phyloP scores from a whole-genome alignment of 2,888 invertebrate species.

The Artemia sinica region DNA sequence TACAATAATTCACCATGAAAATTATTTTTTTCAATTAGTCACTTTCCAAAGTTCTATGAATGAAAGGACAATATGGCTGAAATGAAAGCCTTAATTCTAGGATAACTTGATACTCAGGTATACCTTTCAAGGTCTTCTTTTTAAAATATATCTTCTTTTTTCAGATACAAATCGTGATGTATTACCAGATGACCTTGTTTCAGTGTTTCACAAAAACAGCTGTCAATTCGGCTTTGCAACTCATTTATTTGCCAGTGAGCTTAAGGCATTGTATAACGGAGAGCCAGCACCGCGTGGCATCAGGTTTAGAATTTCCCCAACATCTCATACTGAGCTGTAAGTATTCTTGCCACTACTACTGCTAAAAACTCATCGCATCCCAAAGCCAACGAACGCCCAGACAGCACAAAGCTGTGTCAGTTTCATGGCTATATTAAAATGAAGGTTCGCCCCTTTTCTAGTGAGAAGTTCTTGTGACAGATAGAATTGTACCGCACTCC shows the following conservation, averaged over 20 bases:
- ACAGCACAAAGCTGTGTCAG: too few species aligned
- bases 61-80: background rate
- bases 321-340: constrained; percentile 58
- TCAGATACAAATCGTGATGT: constrained; percentile 77
- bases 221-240: constrained; percentile 95
- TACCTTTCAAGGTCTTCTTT: too few species aligned
- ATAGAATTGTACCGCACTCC: too few species aligned
- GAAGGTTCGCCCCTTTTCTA: too few species aligned
- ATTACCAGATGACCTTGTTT: constrained; percentile 75
- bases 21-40: too few species aligned
- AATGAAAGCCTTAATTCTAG: background rate
- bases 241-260: constrained; percentile 79
- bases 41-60: constrained; percentile 12
- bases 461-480: too few species aligned
- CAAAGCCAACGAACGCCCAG: too few species aligned
- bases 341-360: constrained; percentile 23
- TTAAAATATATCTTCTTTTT: constrained; percentile 21
- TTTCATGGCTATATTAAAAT: too few species aligned
- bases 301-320: constrained; percentile 73
- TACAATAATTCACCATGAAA: too few species aligned
- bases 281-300: constrained; percentile 57
- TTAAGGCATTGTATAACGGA: constrained; percentile 46
- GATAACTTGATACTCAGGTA: background rate
- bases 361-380: too few species aligned
- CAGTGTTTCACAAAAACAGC: constrained; percentile 74